Evolutionary conservation across 2,797 vertebrate genomes (phyloP), one percentile per base, ranked within the genome.

Genomic region (Vipera latastei): DNA sequence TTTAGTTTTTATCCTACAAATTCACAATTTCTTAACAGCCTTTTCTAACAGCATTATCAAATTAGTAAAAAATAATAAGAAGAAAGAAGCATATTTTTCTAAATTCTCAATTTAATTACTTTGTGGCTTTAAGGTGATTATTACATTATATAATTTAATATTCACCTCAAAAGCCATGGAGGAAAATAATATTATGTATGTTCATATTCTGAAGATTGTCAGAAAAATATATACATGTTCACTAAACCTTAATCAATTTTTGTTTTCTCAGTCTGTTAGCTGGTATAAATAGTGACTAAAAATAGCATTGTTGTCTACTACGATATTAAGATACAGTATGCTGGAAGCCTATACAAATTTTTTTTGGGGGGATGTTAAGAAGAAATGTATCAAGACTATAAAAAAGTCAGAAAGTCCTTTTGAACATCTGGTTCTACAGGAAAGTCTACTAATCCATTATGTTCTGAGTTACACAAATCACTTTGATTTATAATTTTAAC

Each of bases 1-100:
- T 91, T 92, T 38, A 38, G 16, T 85, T 94, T 55, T 89, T 53
- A 86, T 90, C 20, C 44, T 28, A 91, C 53, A 69, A 91, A 60
- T 69, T 16, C 60, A 83, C 22, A 69, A 18, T 69, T 86, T 65
- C 22, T 56, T 94, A 86, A 86, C 18, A 91, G n/a, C 28, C 53
- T 69, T 57, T 91, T 92, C 86, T 69, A 88, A 88, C 55, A 57
- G 87, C 55, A 91, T 51, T 78, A 53, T 38, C 83, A 63, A 51
- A 88, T 56, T 61, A 73, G 78, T 51, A 51, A 69, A 88, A 48
- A 44, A 78, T 38, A 3, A 44, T 16, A 63, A 1, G 8, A 61
- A 69, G 0, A 73, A 73, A 73, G 6, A 22, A 83, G 8, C 4
- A 48, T 22, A 60, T 44, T 18, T 11, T 90, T 22, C 2, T 16